phyloP scores from a whole-genome alignment of 2,797 vertebrate species.

The Tenualosa ilisha region DNA sequence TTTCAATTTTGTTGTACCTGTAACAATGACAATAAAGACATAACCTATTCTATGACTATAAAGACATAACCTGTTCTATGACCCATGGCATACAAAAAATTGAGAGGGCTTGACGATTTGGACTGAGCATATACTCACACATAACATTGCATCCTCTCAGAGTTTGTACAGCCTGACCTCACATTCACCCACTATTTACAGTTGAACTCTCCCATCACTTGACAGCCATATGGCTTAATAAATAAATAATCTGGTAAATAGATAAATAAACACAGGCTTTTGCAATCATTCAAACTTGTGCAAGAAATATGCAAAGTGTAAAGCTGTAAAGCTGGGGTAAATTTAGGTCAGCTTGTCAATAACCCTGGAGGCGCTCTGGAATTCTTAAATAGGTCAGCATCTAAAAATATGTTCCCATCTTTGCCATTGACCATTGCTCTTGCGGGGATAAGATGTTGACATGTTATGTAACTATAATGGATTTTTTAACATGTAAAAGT shows the following conservation, averaged over 20 bases:
- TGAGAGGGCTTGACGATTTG: too few relatives aligned
- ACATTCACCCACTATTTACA: not conserved
- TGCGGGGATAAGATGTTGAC: not conserved
- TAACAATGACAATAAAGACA: too few relatives aligned
- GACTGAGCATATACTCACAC: too few relatives aligned
- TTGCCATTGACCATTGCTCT: not conserved
- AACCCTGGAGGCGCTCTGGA: not conserved
- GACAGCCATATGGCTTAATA: not conserved
- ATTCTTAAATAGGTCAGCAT: not conserved
- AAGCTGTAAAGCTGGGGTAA: not conserved
- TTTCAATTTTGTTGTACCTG: too few relatives aligned
- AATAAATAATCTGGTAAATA: slow-evolving; percentile 6
- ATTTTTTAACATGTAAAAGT: not conserved
- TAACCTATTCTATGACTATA: too few relatives aligned
- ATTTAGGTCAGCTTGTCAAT: not conserved
- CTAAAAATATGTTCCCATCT: not conserved
- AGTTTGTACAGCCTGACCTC: not conserved
- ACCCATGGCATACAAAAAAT: too few relatives aligned
- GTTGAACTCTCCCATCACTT: not conserved
- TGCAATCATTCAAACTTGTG: not conserved
- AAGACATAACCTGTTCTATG: too few relatives aligned
- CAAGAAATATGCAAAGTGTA: not conserved
- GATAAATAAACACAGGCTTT: not conserved
- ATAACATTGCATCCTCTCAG: not conserved
- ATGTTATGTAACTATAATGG: not conserved